Base-by-base conservation (phyloP, 2,888 invertebrate genomes). In the Polydrusus tereticollis region DNA sequence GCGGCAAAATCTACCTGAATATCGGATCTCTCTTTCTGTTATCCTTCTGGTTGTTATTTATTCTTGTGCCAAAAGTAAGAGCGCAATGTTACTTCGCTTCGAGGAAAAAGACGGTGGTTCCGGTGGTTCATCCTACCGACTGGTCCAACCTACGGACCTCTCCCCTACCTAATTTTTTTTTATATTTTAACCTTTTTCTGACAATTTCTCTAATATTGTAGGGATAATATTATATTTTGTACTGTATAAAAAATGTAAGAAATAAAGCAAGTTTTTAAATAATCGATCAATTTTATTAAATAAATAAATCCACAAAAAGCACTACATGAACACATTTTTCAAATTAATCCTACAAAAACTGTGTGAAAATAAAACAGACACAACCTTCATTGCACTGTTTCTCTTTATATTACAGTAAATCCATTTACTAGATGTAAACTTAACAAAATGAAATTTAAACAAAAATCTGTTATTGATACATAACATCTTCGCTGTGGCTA, bases 261-360 rank as follows among this genome's bases (percentile, higher is more conserved):
- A 55, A 29, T 16, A 55, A 29, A 55, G 16, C 29, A 1, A 16
- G 29, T 16, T 55, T 21, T 21, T 29, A 26, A 14, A 18, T 29
- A 66, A 57, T 57, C 55, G 58, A 62, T 59, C 23, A 60, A 65
- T 65, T 71, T 66, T 71, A 71, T 71, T 71, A 65, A 71, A 71
- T 71, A 71, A 71, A 71, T 71, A 71, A 62, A 16, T 58, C 50
- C 65, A 71, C 71, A 55, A 65, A 43, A 41, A 71, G 64, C 69
- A 47, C 63, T 69, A 71, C 71, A 66, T 71, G 71, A 71, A 71
- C 71, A 71, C 71, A 71, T 59, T 69, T 64, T n/a, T 26, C 50
- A 59, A 62, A 71, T 33, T 47, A 59, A 65, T 60, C 26, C 50
- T 71, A 62, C 36, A 33, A 43, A 69, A 57, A 70, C 20, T 52